These are phyloP conservation scores for Ascaphus truei DNA, from an alignment of 2,113 vertebrate species.

Conservation along the genomic window DNA sequence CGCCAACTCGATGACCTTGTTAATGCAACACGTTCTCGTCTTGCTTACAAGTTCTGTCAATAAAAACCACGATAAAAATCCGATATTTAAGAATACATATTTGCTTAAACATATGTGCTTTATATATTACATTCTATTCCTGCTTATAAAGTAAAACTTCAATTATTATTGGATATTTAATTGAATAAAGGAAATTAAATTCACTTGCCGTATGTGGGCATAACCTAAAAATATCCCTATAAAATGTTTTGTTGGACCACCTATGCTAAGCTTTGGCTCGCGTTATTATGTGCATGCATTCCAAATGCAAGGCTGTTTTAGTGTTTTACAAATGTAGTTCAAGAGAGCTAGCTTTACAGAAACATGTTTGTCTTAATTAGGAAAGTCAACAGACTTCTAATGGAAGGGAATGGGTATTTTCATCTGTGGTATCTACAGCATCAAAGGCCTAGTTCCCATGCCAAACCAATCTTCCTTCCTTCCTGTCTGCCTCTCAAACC, in stretches of 20 bases:
- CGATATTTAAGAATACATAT: conserved; percentile 11
- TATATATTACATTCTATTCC: conserved; percentile 61
- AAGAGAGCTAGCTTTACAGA: conserved; percentile 67
- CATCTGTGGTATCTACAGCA: conserved; percentile 67
- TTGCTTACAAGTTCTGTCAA: conserved; percentile 14
- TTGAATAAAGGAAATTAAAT: conserved; percentile 66
- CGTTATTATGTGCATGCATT: conserved; percentile 60
- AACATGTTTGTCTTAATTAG: conserved; percentile 85
- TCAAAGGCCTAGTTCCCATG: conserved; percentile 69
- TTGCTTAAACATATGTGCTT: conserved; percentile 48
- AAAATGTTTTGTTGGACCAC: conserved; percentile 70
- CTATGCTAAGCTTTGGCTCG: conserved; percentile 65
- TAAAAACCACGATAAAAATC: conserved; percentile 10
- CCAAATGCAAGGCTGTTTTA: conserved; percentile 63
- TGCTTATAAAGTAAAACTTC: conserved; percentile 59
- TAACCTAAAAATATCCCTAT: conserved; percentile 65
- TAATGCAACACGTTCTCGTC: conserved; percentile 6
- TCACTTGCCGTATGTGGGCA: conserved; percentile 57
- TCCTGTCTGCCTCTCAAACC: conserved; percentile 68
- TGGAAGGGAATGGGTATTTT: conserved; percentile 67
- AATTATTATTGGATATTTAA: conserved; percentile 70
- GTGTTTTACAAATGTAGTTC: conserved; percentile 65
- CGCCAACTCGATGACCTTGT: conserved; percentile 1
- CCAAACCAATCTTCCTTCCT: conserved; percentile 79
- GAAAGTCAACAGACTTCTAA: conserved; percentile 79